Evolutionary conservation across 1,140 invertebrate genomes (phyloP), one percentile per base, ranked within the genome.

Genomic region (Drosophila arizonae): DNA sequence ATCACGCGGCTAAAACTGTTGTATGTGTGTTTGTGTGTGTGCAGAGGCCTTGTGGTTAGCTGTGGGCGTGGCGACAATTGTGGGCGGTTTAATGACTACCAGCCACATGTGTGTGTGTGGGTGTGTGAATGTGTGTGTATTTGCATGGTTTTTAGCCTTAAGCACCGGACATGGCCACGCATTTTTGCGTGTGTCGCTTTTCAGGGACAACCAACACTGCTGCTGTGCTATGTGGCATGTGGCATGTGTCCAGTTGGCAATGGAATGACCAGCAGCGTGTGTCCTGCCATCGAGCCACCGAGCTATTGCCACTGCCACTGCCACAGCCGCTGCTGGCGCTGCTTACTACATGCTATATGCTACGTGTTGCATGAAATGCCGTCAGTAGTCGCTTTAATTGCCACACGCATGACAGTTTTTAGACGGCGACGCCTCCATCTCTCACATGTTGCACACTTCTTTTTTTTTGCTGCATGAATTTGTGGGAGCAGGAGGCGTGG

Each of bases 351-450:
- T 65, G 28, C 28, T 30, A 30, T 30, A 30, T 30, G 41, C 56
- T 46, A 72, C 70, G 70, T 72, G 70, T 72, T 72, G 70, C 70
- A 72, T 56, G 56, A 72, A 72, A 72, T 72, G 64, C 63, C 64
- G 43, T 41, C 64, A 56, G 51, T 73, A 41, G 56, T 73, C 71
- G 71, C 71, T 50, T 73, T 68, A 73, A 73, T 73, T 73, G 71
- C 71, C 64, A 51, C 64, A 73, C 64, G 64, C 71, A 73, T 67
- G 56, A 67, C 63, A 60, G 41, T 67, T 72, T 72, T 67, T 67
- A 72, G 70, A 65, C 36, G 43, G 30, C 69, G 4, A 39, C 36
- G 52, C 36, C 30, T 54, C 30, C 28, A 11, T 9, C 48, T 24
- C 36, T 24, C 36, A 28, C 24, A 21, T 71, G n/a, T 57, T 41